Conservation (phyloP, 2,888 invertebrate species). For the Aradus depressus region DNA sequence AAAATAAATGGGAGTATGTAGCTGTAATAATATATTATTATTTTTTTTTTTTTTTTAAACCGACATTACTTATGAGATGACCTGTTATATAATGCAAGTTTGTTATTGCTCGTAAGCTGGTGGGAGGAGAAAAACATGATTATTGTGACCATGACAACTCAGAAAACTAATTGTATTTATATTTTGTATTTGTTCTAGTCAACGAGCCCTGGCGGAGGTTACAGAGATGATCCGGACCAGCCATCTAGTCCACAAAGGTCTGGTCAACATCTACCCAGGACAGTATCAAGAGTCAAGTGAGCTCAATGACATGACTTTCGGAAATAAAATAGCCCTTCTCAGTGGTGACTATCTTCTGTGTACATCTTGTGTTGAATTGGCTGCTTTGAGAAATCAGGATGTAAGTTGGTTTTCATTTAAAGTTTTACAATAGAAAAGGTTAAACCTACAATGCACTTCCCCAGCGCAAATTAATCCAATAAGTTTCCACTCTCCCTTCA, state of each 20-base stretch:
- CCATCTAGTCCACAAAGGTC: constrained; percentile 75
- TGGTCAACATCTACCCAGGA: constrained; percentile 66
- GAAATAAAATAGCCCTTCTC: constrained; percentile 86
- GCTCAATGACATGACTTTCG: constrained; percentile 75
- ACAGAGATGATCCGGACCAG: constrained; percentile 93
- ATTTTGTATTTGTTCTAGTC: constrained; percentile 38
- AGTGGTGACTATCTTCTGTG: constrained; percentile 86
- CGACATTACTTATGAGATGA: too few species aligned
- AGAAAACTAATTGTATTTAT: neutral
- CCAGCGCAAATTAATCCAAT: too few species aligned
- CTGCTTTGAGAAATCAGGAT: constrained; percentile 53
- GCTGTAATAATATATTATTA: too few species aligned
- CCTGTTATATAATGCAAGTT: too few species aligned
- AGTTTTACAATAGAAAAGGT: too few species aligned
- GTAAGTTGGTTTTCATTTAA: constrained; percentile 33
- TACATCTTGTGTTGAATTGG: constrained; percentile 77
- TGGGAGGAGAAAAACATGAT: too few species aligned
- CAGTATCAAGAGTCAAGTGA: constrained; percentile 46
- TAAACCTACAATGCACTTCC: too few species aligned
- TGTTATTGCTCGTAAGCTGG: too few species aligned
- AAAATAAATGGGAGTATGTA: too few species aligned
- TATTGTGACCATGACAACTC: too few species aligned
- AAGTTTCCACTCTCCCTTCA: too few species aligned
- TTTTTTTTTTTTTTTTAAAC: too few species aligned
- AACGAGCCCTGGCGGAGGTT: constrained; percentile 83